Conservation (phyloP, 35 echinoderm and acorn worm species). For the Lytechinus variegatus region DNA sequence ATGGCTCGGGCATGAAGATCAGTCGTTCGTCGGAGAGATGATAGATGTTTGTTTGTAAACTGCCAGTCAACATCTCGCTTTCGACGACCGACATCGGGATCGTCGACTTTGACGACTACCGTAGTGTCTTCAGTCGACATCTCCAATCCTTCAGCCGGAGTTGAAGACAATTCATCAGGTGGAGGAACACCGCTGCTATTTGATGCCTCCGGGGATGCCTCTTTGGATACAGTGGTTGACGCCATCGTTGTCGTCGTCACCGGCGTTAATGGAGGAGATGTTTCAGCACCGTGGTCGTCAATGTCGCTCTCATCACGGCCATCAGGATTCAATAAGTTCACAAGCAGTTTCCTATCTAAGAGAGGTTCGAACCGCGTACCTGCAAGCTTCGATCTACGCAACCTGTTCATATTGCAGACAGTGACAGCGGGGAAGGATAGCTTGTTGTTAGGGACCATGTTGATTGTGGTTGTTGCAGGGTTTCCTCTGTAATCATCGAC, state of each 20-base stretch:
- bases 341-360: conserved; percentile 62
- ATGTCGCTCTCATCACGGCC: neutral
- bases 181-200: neutral
- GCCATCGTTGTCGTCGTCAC: neutral
- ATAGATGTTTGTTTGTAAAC: neutral
- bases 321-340: neutral
- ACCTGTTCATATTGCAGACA: conserved; percentile 87
- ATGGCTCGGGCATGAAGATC: neutral
- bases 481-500: conserved; percentile 57
- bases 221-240: neutral
- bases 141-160: neutral
- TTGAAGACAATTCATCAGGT: neutral
- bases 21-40: neutral
- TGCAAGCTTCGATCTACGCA: conserved; percentile 62
- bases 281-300: neutral
- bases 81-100: neutral
- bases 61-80: neutral
- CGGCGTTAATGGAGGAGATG: neutral
- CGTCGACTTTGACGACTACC: neutral
- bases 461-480: conserved; percentile 69
- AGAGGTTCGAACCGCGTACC: conserved; percentile 71
- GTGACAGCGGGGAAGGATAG: conserved; percentile 86
- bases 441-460: conserved; percentile 66
- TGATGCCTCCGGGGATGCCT: neutral
- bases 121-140: neutral